phyloP scores from a whole-genome alignment of 1,140 invertebrate species.

The Cryptotermes secundus region DNA sequence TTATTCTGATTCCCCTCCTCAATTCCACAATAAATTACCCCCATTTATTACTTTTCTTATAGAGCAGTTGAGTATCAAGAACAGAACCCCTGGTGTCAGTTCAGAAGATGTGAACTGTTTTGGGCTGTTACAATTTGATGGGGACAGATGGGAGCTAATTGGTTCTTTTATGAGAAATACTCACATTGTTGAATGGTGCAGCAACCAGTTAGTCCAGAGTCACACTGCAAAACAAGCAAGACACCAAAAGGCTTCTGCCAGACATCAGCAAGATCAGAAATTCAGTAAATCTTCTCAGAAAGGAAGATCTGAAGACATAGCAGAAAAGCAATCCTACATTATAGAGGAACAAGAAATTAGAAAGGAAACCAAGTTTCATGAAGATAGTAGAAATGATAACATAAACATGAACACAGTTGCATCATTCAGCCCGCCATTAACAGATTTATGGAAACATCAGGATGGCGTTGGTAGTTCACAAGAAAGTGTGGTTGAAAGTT shows the following conservation, averaged over 20 bases:
- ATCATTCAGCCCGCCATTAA: not conserved
- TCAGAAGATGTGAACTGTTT: not conserved
- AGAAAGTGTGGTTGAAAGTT: not conserved
- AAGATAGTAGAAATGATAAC: not conserved
- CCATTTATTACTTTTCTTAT: not conserved
- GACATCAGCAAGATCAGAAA: not conserved
- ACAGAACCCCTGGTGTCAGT: too few relatives aligned
- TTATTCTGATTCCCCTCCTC: not conserved
- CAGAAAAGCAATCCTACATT: not conserved
- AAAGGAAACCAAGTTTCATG: not conserved
- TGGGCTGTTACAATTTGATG: conserved; percentile 20
- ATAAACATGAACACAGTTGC: not conserved
- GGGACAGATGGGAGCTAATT: not conserved
- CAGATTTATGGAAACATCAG: not conserved
- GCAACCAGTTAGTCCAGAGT: not conserved
- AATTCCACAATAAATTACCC: not conserved
- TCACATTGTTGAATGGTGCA: not conserved
- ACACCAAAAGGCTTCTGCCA: not conserved
- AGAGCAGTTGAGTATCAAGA: not conserved
- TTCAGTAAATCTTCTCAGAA: not conserved
- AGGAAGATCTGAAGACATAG: not conserved
- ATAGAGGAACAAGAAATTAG: not conserved
- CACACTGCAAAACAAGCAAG: not conserved
- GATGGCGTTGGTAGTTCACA: too few relatives aligned
- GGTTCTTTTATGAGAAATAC: not conserved